Evolutionary conservation across 2,797 vertebrate genomes (phyloP).

Genomic region (Pempheris klunzingeri): DNA sequence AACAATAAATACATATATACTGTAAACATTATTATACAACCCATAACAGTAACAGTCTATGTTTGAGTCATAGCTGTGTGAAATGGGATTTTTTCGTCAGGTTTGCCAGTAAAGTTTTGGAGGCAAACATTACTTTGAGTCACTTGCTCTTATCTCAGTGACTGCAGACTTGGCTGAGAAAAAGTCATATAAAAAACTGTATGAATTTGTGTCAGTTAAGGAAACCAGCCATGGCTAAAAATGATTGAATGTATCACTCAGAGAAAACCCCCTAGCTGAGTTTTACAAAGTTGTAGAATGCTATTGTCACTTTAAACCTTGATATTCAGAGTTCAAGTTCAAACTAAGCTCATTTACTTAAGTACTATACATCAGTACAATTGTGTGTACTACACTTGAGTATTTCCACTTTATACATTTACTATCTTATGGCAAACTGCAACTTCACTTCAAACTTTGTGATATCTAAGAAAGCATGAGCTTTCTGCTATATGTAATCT

Average conservation of each 20-base stretch:
- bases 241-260: neutral
- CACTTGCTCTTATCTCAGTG: neutral
- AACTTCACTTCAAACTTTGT: rapidly evolving
- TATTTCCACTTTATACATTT: no score
- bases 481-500: neutral
- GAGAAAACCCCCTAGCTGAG: rapidly evolving
- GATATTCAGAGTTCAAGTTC: no score
- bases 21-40: neutral
- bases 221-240: neutral
- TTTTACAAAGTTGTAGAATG: neutral
- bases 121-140: neutral
- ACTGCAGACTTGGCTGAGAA: neutral
- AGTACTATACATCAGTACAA: no score
- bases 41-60: neutral
- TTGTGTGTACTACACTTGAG: no score
- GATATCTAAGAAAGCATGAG: neutral
- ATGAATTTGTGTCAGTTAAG: neutral
- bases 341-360: no score
- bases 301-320: neutral
- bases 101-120: neutral
- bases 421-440: neutral
- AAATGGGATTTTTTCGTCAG: neutral
- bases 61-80: neutral
- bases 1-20: neutral
- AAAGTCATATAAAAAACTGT: neutral